Evolutionary conservation across 1,140 invertebrate species (phyloP).

Genomic region (Brachionus calyciflorus): DNA sequence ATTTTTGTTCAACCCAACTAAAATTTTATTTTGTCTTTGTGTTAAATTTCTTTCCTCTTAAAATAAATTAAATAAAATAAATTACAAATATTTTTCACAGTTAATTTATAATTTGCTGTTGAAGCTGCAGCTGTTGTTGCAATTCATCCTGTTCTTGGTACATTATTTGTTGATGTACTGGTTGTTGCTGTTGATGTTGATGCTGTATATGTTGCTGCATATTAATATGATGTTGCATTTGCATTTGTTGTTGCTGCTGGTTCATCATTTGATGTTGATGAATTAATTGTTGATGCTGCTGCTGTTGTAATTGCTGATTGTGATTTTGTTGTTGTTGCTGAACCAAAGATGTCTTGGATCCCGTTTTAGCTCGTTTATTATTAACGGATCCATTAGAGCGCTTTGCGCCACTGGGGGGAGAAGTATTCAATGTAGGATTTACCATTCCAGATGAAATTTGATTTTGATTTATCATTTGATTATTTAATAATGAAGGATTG

Average conservation of each 20-base stretch:
- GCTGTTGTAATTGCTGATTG: slow-evolving; percentile 18
- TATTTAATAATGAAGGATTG: background rate
- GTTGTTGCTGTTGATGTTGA: background rate
- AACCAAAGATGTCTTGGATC: background rate
- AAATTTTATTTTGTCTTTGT: too few species aligned
- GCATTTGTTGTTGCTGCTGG: background rate
- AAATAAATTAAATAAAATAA: slow-evolving; percentile 31
- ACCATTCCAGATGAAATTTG: background rate
- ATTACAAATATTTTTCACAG: background rate
- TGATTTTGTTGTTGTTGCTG: slow-evolving; percentile 21
- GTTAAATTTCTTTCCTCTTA: too few species aligned
- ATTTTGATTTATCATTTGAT: background rate
- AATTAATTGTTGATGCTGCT: background rate
- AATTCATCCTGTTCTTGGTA: background rate
- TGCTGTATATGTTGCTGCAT: background rate
- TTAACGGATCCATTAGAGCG: background rate
- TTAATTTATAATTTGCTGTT: slow-evolving; percentile 36
- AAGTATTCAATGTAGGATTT: slow-evolving; percentile 6
- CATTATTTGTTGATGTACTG: background rate
- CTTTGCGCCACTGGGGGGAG: slow-evolving; percentile 1
- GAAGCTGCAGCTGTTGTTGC: background rate
- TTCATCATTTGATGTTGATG: background rate
- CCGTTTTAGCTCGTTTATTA: slow-evolving; percentile 1
- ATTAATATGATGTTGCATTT: background rate
- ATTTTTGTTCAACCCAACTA: too few species aligned